Evolutionary conservation across 1,140 invertebrate genomes (phyloP), one percentile per base, ranked within the genome.

Genomic region (Centruroides vittatus): DNA sequence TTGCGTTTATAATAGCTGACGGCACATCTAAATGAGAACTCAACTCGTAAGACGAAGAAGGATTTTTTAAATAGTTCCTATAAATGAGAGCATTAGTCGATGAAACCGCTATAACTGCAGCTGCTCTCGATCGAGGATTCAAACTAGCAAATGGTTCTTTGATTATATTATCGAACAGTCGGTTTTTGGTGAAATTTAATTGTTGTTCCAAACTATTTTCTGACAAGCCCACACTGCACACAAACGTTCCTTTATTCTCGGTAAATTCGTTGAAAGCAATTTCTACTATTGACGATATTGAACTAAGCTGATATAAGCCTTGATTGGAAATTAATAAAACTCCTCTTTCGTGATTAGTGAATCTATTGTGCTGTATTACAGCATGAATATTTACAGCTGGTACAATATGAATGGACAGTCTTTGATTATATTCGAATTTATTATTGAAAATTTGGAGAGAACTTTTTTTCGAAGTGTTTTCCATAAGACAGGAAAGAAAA

Each of bases 21-120:
- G 96, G 94, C 72, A 97, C 93, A 67, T 88, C 84, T 3, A 98
- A 77, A 70, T 98, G 94, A 3, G 91, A 94, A 2, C 91, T 93
- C 55, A 99, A 86, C 78, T 99, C 95, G 71, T 89, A 98, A 59
- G 80, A 81, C 12, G 91, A 92, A 56, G 86, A 82, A 1, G 83
- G 84, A 77, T 99, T 99, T 59, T 91, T 81, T 52, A 99, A 82
- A 61, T 93, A 89, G 73, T 99, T 99, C 61, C 94, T 78, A 67
- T 81, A 91, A 4, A 99, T 80, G 52, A 86, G 78, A 0, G 96
- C 84, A 72, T 98, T 98, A 53, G 74, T 73, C 61, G 87, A 88
- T 0, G 90, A 93, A 0, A 91, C 84, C 47, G 94, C 80, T 0
- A 96, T 87, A 5, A 90, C 84, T 5, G 93, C 95, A 12, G 90